Conservation (phyloP, 2,888 invertebrate species). For the Steromphala cineraria region DNA sequence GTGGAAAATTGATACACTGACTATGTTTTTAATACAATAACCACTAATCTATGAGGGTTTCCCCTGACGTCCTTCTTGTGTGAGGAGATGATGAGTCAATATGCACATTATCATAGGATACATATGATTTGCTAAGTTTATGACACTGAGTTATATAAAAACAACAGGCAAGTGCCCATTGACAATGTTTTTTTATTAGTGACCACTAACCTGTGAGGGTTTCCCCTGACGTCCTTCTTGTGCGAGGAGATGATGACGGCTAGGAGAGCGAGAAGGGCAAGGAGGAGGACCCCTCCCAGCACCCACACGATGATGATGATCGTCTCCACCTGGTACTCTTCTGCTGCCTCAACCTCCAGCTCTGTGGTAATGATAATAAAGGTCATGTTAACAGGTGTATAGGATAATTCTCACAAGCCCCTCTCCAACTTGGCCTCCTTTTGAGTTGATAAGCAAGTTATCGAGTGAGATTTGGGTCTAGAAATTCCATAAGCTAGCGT, state of each 20-base stretch:
- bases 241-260: constrained; percentile 50
- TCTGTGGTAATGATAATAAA: background rate
- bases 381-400: background rate
- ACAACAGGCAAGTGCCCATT: too few species aligned
- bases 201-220: background rate
- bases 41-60: background rate
- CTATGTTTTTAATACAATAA: background rate
- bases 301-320: constrained; percentile 56
- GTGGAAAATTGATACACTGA: too few species aligned
- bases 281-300: constrained; percentile 47
- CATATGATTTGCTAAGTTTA: too few species aligned
- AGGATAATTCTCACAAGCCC: too few species aligned
- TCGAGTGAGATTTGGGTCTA: too few species aligned
- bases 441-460: too few species aligned
- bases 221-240: constrained; percentile 34
- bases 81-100: constrained; percentile 48
- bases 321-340: constrained; percentile 40
- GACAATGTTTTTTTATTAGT: background rate
- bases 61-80: constrained; percentile 41
- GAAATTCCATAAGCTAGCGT: too few species aligned
- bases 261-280: constrained; percentile 47
- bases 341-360: background rate
- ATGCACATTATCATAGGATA: too few species aligned
- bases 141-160: too few species aligned
- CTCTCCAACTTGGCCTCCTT: too few species aligned